These are phyloP conservation scores for Chromobotia macracanthus DNA, from an alignment of 2,797 vertebrate species.

Conservation along the genomic window DNA sequence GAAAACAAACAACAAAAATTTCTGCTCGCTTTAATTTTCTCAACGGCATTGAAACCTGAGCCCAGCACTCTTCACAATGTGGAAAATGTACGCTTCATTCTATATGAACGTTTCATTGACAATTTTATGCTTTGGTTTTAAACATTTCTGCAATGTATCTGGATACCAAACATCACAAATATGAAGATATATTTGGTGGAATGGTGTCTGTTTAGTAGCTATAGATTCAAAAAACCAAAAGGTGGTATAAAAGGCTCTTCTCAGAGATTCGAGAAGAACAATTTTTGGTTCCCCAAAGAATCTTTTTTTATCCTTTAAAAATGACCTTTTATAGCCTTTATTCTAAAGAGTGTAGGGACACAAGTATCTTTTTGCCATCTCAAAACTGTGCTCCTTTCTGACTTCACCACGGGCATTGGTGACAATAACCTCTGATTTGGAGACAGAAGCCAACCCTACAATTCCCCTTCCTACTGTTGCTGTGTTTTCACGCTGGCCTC, in stretches of 20 bases:
- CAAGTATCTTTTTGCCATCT: constrained; percentile 4
- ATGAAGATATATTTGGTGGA: background rate
- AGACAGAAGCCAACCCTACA: constrained; percentile 1
- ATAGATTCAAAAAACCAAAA: no score
- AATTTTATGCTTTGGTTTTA: background rate
- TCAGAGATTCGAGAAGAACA: no score
- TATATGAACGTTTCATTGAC: background rate
- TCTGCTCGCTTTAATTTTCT: background rate
- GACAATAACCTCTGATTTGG: constrained; percentile 1
- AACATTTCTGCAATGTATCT: constrained; percentile 7
- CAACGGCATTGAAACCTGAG: background rate
- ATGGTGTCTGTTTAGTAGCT: background rate
- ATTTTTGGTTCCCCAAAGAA: no score
- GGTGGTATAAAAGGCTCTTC: no score
- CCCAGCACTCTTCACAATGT: background rate
- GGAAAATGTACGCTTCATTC: background rate
- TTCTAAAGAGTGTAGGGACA: no score
- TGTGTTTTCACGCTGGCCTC: background rate
- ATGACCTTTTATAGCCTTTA: no score
- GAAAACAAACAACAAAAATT: constrained; percentile 30
- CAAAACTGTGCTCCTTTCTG: background rate
- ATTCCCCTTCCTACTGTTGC: background rate
- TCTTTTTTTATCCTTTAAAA: no score
- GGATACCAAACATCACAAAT: background rate
- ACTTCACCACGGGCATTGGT: constrained; percentile 6